Base-by-base conservation (phyloP, 2,888 invertebrate species). In the Papilio demoleus region DNA sequence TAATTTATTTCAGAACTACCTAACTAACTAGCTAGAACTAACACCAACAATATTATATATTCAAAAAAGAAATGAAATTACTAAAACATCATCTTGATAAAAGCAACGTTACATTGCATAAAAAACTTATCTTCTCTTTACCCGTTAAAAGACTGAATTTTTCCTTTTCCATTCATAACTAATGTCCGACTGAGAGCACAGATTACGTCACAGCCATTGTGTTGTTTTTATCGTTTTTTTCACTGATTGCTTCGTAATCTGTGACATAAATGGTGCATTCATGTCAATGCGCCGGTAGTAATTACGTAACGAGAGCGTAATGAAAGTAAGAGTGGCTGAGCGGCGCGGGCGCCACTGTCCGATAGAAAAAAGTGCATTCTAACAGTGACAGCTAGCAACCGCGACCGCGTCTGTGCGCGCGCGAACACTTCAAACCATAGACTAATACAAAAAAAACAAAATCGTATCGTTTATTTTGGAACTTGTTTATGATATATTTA, bases 291-390 rank as follows among this genome's bases (percentile, higher is more conserved):
- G 82, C 64, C 64, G 58, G 78, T 79, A 77, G 81, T 82, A 79
- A 81, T 88, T 84, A 85, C 76, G 75, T 85, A 85, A 90, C 76
- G 77, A 80, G 83, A 82, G 81, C 81, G 82, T 79, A 76, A 82
- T 76, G 86, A 88, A 90, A 90, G 90, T 90, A 88, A 89, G 83
- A 88, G 87, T 78, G 77, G 76, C 76, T 79, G 75, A 74, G 24
- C 5, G 27, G 47, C 17, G 19, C 45, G 45, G 45, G 50, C 50
- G 24, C 24, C 14, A 9, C 79, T 88, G 87, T 84, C 76, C 76
- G 76, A 79, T 81, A 79, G 71, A 73, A 70, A 70, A 71, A 71
- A 74, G 70, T 65, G 68, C 60, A 65, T n/a, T 72, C 71, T 68
- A 36, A 47, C 62, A 34, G 36, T 45, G 45, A 45, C 45, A 45